phyloP scores from a whole-genome alignment of 1,140 invertebrate genomes.

The Zaprionus ghesquierei region DNA sequence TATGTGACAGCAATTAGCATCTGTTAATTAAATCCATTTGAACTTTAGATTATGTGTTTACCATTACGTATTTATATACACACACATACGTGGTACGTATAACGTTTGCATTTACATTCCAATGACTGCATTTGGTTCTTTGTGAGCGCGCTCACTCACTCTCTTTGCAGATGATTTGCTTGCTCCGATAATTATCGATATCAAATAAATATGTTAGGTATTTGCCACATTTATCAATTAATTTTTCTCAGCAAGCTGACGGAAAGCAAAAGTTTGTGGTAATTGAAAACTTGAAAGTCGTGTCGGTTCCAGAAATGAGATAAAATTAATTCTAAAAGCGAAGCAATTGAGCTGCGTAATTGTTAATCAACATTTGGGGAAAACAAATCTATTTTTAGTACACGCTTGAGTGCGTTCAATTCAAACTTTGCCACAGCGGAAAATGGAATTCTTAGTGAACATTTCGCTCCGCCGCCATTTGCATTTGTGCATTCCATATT shows the following conservation, averaged over 20 bases:
- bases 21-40: not conserved
- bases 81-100: not conserved
- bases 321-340: not conserved
- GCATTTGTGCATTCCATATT: slow-evolving; percentile 5
- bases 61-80: not conserved
- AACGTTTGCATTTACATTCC: not conserved
- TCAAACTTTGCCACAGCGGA: not conserved
- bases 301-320: not conserved
- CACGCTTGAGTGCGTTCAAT: not conserved
- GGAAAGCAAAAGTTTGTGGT: not conserved
- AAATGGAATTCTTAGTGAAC: not conserved
- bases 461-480: not conserved
- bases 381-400: not conserved
- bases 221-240: not conserved
- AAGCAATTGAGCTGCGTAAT: not conserved
- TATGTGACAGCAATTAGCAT: not conserved
- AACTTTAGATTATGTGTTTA: not conserved
- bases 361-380: not conserved
- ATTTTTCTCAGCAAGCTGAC: not conserved
- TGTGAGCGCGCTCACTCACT: not conserved
- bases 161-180: not conserved
- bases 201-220: not conserved
- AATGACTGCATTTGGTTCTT: not conserved
- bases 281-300: not conserved
- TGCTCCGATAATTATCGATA: not conserved